A percentile compares a stretch with the other conserved stretches of the same genome.
phyloP scores from a whole-genome alignment of 2,797 vertebrate species.

The Microhierax caerulescens region DNA sequence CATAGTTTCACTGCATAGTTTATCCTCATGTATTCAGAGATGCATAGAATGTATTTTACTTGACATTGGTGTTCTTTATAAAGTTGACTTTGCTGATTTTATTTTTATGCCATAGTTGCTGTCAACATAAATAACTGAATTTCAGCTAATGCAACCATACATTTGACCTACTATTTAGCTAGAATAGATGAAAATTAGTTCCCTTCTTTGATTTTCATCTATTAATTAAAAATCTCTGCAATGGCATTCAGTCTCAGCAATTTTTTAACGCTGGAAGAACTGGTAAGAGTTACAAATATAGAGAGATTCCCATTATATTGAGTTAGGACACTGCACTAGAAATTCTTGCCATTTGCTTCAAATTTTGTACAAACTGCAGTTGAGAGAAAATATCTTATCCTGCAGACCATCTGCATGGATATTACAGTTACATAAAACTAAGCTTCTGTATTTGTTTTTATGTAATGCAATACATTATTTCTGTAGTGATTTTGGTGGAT shows the following conservation, averaged over 20 bases:
- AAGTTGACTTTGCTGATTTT: background rate
- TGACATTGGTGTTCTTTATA: background rate
- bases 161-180: background rate
- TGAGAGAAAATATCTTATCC: background rate
- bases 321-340: background rate
- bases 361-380: background rate
- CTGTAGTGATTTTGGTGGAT: conserved; percentile 7
- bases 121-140: background rate
- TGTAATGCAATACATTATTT: conserved; percentile 15
- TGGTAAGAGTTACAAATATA: background rate
- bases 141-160: background rate
- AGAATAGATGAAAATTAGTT: background rate
- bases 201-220: background rate
- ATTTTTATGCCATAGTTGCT: background rate
- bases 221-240: background rate
- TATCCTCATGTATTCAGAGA: background rate
- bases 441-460: conserved; percentile 34
- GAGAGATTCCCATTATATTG: background rate
- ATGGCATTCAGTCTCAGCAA: background rate
- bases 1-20: background rate
- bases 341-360: background rate
- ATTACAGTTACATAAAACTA: conserved; percentile 43
- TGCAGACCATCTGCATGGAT: conserved; percentile 7
- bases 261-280: background rate
- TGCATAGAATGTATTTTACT: background rate